Base-by-base conservation (phyloP, 1,140 invertebrate genomes). In the Eurytemora carolleeae region DNA sequence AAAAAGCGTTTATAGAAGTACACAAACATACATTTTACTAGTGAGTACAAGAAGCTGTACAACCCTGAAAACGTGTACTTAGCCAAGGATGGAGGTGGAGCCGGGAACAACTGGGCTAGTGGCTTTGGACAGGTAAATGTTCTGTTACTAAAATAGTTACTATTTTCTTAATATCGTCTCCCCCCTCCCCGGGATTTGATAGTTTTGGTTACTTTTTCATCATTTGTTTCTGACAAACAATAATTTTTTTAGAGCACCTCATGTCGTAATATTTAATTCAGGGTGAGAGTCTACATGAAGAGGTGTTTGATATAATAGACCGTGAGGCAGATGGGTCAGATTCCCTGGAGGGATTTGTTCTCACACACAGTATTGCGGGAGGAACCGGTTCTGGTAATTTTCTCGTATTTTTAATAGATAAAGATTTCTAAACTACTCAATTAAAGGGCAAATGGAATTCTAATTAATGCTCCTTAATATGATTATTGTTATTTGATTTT, bases 391-490 rank as follows among this genome's bases (percentile, higher is more conserved):
- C 93, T 53, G 95, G 95, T 20, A 89, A 97, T 84, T 92, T 92
- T n/a, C 19, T 97, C 92, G 0, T n/a, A n/a, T n/a, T n/a, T 92
- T 90, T 69, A 84, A 96, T 65, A 73, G 96, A 26, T 91, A 95
- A 72, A 85, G 84, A 65, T 73, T 97, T 0, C 84, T 86, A 21
- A 91, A 96, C 70, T 82, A 89, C 65, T 98, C 91, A 76, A 91
- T 92, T 1, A 98, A 98, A 72, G 98, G 98, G 70, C 72, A 97
- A 1, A 86, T 97, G 19, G 87, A 98, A 75, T 96, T 93, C 0
- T 98, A 98, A 71, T 97, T 93, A 69, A 93, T 98, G 0, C 98
- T 98, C 74, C 94, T 94, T 0, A 97, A 96, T n/a, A n/a, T n/a
- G n/a, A n/a, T n/a, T n/a, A n/a, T n/a, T n/a, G n/a, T n/a, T n/a